A percentile compares a stretch with the other conserved stretches of the same genome.
Evolutionary conservation across 2,113 vertebrate genomes (phyloP).

Genomic region (Nyctibius bracteatus): DNA sequence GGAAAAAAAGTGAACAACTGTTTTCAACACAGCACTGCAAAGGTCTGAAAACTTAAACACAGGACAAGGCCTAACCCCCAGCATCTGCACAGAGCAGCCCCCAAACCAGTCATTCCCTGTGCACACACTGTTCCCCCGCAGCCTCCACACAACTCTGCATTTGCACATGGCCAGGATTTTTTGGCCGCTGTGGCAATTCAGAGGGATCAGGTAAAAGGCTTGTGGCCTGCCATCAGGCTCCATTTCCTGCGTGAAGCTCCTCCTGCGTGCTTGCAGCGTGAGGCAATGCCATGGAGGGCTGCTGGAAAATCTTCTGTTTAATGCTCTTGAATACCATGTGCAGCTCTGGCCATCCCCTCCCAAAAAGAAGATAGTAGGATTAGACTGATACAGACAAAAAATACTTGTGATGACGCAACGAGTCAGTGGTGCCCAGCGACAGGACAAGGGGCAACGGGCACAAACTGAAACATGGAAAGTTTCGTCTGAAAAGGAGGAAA

Average conservation of each 20-base stretch:
- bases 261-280: fast-evolving
- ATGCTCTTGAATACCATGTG: neutral
- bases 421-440: too few species aligned
- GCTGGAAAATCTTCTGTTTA: neutral
- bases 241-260: neutral
- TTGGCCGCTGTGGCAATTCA: neutral
- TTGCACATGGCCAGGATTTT: neutral
- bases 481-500: too few species aligned
- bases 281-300: neutral
- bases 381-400: neutral
- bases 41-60: neutral
- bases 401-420: fast-evolving
- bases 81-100: neutral
- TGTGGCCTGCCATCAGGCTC: neutral
- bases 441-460: too few species aligned
- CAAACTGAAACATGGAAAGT: too few species aligned
- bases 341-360: neutral
- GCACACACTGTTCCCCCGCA: neutral
- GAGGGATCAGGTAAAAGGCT: neutral
- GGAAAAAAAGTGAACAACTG: neutral
- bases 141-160: neutral
- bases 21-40: neutral
- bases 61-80: fast-evolving
- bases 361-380: neutral
- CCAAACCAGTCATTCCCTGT: neutral